Percentiles rank a stretch among this genome's conserved stretches.
Evolutionary conservation across 2,113 vertebrate species (phyloP).

Genomic region (Serilophus lunatus): DNA sequence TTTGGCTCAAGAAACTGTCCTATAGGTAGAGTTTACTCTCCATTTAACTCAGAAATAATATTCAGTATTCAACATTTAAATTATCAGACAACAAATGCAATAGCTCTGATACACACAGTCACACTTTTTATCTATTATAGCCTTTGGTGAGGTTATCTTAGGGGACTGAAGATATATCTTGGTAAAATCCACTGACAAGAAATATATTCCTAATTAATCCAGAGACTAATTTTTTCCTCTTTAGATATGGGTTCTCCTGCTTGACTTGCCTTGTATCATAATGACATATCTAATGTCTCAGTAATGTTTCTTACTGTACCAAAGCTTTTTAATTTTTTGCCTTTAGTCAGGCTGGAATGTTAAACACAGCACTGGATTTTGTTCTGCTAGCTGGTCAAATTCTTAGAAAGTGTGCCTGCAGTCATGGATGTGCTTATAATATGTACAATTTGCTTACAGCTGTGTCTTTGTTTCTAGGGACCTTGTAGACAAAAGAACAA

Average conservation of each 20-base stretch:
- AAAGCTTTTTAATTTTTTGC: background rate
- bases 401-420: background rate
- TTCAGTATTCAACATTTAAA: background rate
- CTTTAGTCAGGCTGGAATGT: background rate
- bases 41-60: background rate
- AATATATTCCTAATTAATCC: background rate
- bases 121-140: background rate
- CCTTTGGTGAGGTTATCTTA: background rate
- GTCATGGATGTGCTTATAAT: background rate
- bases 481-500: background rate
- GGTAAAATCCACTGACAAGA: background rate
- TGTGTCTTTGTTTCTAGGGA: background rate
- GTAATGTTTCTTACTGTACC: background rate
- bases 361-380: background rate
- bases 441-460: background rate
- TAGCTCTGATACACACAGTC: background rate
- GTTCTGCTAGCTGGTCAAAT: background rate
- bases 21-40: background rate
- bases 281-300: background rate
- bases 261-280: background rate
- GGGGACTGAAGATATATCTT: background rate
- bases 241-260: background rate
- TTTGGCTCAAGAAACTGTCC: background rate
- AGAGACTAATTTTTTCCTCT: background rate
- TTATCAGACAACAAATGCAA: background rate